These are phyloP conservation scores for Tachina fera DNA, from an alignment of 2,888 invertebrate species.

Conservation along the genomic window DNA sequence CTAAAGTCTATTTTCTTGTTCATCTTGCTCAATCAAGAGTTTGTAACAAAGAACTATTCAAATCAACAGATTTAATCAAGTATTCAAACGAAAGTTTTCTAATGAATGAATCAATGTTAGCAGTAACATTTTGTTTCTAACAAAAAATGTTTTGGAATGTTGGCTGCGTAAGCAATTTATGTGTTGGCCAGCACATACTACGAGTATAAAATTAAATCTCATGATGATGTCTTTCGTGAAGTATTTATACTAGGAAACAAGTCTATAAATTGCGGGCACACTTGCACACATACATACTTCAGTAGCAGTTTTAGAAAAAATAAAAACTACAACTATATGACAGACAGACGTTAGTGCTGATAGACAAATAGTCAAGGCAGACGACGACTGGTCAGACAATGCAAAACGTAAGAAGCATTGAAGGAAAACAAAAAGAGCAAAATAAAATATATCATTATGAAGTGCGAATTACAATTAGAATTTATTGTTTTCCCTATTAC, in stretches of 20 bases:
- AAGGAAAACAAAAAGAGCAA: too few relatives aligned
- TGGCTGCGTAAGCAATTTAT: not conserved
- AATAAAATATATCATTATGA: too few relatives aligned
- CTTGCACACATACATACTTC: too few relatives aligned
- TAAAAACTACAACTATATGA: not conserved
- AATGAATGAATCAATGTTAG: not conserved
- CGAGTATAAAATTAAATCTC: not conserved
- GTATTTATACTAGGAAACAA: constrained; percentile 1
- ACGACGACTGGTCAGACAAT: not conserved
- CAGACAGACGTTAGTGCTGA: not conserved
- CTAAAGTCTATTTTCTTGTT: too few relatives aligned
- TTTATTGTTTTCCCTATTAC: too few relatives aligned
- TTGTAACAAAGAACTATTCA: not conserved
- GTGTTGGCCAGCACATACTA: not conserved
- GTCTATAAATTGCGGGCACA: not conserved
- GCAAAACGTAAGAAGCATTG: too few relatives aligned
- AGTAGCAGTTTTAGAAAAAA: not conserved
- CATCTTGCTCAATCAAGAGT: not conserved
- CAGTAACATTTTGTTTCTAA: not conserved
- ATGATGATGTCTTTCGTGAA: constrained; percentile 1
- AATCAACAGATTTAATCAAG: constrained; percentile 6
- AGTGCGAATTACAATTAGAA: too few relatives aligned
- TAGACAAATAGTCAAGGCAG: not conserved
- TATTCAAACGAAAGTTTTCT: constrained; percentile 11
- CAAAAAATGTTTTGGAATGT: not conserved